Evolutionary conservation across 2,888 invertebrate genomes (phyloP).

Genomic region (Lycophotia porphyrea): DNA sequence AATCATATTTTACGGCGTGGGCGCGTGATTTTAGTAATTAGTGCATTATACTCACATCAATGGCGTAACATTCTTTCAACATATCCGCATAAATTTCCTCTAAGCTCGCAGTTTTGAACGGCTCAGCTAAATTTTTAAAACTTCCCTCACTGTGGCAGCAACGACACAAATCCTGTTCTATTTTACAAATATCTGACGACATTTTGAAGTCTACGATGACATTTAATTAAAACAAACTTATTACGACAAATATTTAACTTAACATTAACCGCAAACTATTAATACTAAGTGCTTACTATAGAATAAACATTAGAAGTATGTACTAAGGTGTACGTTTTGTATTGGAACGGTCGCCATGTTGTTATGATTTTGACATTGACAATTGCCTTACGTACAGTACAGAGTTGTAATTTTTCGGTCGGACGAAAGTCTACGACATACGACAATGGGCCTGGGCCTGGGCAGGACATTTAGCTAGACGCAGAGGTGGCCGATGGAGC

Average conservation of each 20-base stretch:
- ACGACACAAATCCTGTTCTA: slow-evolving; percentile 81
- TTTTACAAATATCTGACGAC: slow-evolving; percentile 74
- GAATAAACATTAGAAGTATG: background rate
- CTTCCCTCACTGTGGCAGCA: slow-evolving; percentile 83
- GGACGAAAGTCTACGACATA: too few relatives aligned
- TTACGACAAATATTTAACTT: background rate
- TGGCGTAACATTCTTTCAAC: slow-evolving; percentile 76
- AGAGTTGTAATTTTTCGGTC: too few relatives aligned
- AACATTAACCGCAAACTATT: background rate
- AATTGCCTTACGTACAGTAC: too few relatives aligned
- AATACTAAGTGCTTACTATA: background rate
- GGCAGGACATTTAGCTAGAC: too few relatives aligned
- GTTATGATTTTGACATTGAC: slow-evolving; percentile 28
- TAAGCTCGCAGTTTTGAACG: slow-evolving; percentile 64
- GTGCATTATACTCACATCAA: slow-evolving; percentile 74
- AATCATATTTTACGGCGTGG: background rate
- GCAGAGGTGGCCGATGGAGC: too few relatives aligned
- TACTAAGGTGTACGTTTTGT: background rate
- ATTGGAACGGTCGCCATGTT: slow-evolving; percentile 34
- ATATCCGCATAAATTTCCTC: slow-evolving; percentile 78
- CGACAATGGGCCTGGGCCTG: too few relatives aligned
- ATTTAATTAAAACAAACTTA: slow-evolving; percentile 27
- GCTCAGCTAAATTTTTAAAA: slow-evolving; percentile 76
- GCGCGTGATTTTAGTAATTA: background rate
- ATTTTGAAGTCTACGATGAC: slow-evolving; percentile 67